phyloP scores from a whole-genome alignment of 2,113 vertebrate species.

The Steatornis caripensis region DNA sequence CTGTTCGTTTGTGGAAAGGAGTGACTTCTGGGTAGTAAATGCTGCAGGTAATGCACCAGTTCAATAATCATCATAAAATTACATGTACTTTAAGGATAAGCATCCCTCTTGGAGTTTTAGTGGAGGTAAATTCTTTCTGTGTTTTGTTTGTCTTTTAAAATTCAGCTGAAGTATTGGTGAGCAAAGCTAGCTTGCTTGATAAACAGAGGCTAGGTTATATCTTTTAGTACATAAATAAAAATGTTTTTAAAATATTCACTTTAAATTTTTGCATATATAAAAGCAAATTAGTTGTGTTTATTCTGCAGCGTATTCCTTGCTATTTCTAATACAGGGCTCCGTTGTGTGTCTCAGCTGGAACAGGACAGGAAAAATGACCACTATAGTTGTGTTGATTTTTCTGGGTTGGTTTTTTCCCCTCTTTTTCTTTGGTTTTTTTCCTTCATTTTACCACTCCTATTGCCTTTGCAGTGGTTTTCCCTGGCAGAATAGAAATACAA shows the following conservation, averaged over 20 bases:
- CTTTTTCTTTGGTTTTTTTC: not conserved
- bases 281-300: not conserved
- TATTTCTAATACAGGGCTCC: not conserved
- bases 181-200: not conserved
- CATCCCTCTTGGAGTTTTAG: not conserved
- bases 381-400: not conserved
- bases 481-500: not conserved
- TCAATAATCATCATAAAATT: not conserved
- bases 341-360: not conserved
- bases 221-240: not conserved
- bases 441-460: not conserved
- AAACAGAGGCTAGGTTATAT: not conserved
- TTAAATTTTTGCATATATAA: not conserved
- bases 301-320: not conserved
- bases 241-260: not conserved
- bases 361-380: not conserved
- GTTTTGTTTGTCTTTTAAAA: not conserved
- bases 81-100: not conserved
- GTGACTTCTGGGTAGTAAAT: not conserved
- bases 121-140: not conserved
- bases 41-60: not conserved
- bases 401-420: fast-evolving
- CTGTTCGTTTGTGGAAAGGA: not conserved
- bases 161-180: not conserved
- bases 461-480: not conserved